Base-by-base conservation (phyloP, 2,797 vertebrate genomes). In the Anguilla megastoma region DNA sequence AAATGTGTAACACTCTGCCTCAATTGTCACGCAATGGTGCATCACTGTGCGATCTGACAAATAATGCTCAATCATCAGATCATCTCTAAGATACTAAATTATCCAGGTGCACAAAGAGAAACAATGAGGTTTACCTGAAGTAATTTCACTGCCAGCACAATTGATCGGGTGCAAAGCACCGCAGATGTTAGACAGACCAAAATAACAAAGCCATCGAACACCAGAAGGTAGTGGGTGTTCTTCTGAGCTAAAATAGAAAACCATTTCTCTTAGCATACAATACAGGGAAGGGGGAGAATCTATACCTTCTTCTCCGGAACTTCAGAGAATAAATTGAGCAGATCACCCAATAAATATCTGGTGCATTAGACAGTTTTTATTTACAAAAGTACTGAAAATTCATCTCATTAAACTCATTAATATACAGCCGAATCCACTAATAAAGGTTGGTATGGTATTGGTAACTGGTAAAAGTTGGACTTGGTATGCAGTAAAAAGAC, bases 171-270 rank as follows among this genome's bases (percentile, higher is more conserved):
- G 92, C 99, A 99, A 74, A 99, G 95, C 90, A 97, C 93, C 0
- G 98, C 97, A 14, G 99, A 99, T 0, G 95, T 96, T 91, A 98
- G 88, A 91, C 98, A 99, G 84, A 96, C 94, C 50, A 97, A 84
- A 33, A 99, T 98, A 90, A 99, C 96, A 90, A 98, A 97, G 0
- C 92, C 96, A 86, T 99, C 99, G 88, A 99, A 99, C 60, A 97
- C 91, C 91, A 99, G 95, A 18, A 97, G 94, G 89, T 98, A 98
- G 63, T 97, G 97, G 0, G 95, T 96, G 91, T 96, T 99, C 85
- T 97, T 99, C 95, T 98, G 97, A 90, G 96, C 98, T 98, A 94
- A 87, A 94, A 94, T 50, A 91, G 24, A 91, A 60, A 79, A 45
- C 27, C 36, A 83, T 33, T 33, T 79, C 10, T 79, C 33, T 79